Evolutionary conservation across 2,888 invertebrate genomes (phyloP), one percentile per base, ranked within the genome.

Genomic region (Cecidostiba fungosa): DNA sequence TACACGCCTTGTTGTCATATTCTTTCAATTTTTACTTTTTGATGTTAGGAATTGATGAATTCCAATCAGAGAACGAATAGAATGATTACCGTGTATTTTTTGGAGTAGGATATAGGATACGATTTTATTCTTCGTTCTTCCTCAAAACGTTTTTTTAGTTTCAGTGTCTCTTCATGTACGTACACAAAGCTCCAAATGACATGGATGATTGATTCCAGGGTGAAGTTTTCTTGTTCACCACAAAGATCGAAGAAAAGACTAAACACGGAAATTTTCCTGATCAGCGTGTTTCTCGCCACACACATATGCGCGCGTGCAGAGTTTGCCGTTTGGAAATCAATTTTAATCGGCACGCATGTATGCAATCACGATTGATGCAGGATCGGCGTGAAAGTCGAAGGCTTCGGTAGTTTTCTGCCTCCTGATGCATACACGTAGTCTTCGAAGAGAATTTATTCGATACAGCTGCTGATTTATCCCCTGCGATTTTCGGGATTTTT

Each of bases 371-470:
- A 62, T 62, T 26, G 59, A 62, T 62, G 36, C 5, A 32, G 16
- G 14, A 19, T n/a, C 10, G 36, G 39, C 36, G 70, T 1, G 70
- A 70, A 70, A 70, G 70, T 70, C 23, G 59, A 70, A 4, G 8
- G 19, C 14, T 14, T 2, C 32, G 72, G 76, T 76, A 76, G 54
- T 50, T 76, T 76, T 76, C 72, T 72, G 36, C n/a, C 10, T 19
- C 39, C n/a, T n/a, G n/a, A 8, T n/a, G n/a, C 6, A 10, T n/a
- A 8, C 12, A 43, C 72, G 70, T 36, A 39, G 39, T 43, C 43
- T 23, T 39, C 1, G 72, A 39, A 6, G 54, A 6, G 54, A 23
- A 54, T 54, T 19, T n/a, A 23, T 59, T 8, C 8, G 43, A 3
- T 0, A 10, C 76, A 8, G 39, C 23, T 14, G 10, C 26, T 78